Conservation (phyloP, 2,797 vertebrate genomes). For the Rachycentron canadum region DNA sequence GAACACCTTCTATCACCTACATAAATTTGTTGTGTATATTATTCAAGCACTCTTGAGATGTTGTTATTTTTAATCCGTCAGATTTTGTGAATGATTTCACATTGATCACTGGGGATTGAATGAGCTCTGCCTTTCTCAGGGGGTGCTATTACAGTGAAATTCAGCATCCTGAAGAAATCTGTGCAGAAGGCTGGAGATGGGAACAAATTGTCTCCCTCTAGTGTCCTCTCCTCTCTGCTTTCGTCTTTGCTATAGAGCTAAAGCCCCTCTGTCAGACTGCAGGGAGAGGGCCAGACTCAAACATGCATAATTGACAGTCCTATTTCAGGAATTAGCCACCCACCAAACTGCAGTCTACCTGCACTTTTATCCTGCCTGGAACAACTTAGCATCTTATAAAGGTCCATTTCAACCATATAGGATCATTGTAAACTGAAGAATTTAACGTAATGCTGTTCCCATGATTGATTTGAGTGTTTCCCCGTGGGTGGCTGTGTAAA, state of each 20-base stretch:
- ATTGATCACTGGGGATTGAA: conserved; percentile 61
- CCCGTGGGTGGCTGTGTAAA: conserved; percentile 39
- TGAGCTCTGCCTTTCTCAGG: conserved; percentile 55
- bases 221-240: conserved; percentile 68
- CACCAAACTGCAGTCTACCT: conserved; percentile 68
- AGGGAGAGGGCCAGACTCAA: conserved; percentile 66
- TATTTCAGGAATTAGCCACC: conserved; percentile 82
- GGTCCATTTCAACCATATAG: conserved; percentile 29
- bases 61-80: conserved; percentile 46
- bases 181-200: conserved; percentile 88
- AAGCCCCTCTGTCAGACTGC: conserved; percentile 60
- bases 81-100: conserved; percentile 66
- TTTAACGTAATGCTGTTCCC: conserved; percentile 48
- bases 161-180: conserved; percentile 90
- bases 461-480: conserved; percentile 56
- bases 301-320: conserved; percentile 83
- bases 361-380: conserved; percentile 65
- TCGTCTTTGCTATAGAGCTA: conserved; percentile 46
- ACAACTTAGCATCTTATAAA: conserved; percentile 50
- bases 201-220: conserved; percentile 85
- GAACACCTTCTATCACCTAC: conserved; percentile 80
- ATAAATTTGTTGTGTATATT: conserved; percentile 32
- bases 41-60: conserved; percentile 44
- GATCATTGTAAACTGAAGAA: conserved; percentile 44
- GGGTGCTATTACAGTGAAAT: conserved; percentile 91